Base-by-base conservation (phyloP, 2,113 vertebrate genomes). In the Siniperca chuatsi region DNA sequence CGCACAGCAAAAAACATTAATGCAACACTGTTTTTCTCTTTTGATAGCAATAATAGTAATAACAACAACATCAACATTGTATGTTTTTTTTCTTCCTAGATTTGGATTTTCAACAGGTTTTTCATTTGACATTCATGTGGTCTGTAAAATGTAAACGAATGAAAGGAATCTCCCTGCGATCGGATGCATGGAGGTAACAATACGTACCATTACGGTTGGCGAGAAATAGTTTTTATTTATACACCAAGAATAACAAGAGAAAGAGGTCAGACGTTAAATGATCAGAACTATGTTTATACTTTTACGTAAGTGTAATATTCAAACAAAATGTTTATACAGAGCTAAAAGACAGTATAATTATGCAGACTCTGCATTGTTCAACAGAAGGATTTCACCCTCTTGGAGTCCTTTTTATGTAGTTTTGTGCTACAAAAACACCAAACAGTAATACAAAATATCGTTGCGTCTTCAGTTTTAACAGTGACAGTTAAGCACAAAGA, bases 71-170 rank as follows among this genome's bases (percentile, higher is more conserved):
- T 65, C 75, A 79, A 93, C 52, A 90, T 13, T 35, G 23, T 69
- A 64, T 64, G 18, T 83, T 88, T 58, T 76, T 81, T 74, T 65
- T 72, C 62, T 88, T 87, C 61, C 73, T 87, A 46, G 6, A 79
- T 92, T 87, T 88, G 81, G 84, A 83, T 79, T 87, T 90, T 75
- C 54, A 90, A 89, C 78, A 87, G 37, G 58, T 80, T 78, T 82
- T 82, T 90, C n/a, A 65, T 79, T 87, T 74, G 76, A 95, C 94
- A 95, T 95, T 94, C 94, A 95, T 84, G 88, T 93, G 93, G 94
- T 95, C 94, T 93, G 91, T 87, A 92, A 91, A 90, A 94, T 93
- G 94, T 94, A 94, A 94, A 95, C 93, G 35, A 68, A 93, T 87
- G 74, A 89, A 79, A 69, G 82, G 54, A 78, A 29, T 60, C 76